Base-by-base conservation (phyloP, 2,888 invertebrate species). In the Theretra japonica region DNA sequence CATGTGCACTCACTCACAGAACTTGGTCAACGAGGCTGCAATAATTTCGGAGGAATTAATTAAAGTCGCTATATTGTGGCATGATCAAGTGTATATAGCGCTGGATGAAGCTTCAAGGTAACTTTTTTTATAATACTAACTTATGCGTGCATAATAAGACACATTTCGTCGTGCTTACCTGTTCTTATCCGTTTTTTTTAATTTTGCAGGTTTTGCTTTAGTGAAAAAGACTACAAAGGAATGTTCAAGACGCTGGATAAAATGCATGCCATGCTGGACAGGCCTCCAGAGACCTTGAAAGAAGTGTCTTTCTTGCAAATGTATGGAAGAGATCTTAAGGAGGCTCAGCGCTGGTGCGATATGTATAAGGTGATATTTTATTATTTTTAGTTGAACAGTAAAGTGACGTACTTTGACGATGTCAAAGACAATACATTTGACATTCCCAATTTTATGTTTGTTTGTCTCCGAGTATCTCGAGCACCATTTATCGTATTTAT, bases 281-380 rank as follows among this genome's bases (percentile, higher is more conserved):
- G 97, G 25, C 98, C 99, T 0, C 98, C 99, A 0, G 98, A 98
- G 86, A 99, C 99, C 0, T 93, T 99, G 57, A 99, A 99, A 84
- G 99, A 99, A 88, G 98, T 98, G 0, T 98, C 99, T 0, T 99
- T 99, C 91, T 96, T 97, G 81, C 99, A 99, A 95, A 98, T 99
- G 62, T 99, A 99, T 84, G 99, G 99, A 0, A 95, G 98, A 65
- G 99, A 99, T 88, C 93, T 99, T 74, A 96, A 96, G 81, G 99
- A 99, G 86, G 99, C 99, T 0, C 97, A 97, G 82, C 98, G 99
- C 79, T 99, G 98, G 97, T 99, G 99, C 84, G 96, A 97, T 82
- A 96, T 98, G 79, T 99, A 97, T 86, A 97, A 96, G 90, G 95
- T 95, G 76, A 75, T 70, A 5, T 65, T 68, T 33, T 23, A 68